Evolutionary conservation across 2,888 invertebrate genomes (phyloP).

Genomic region (Dorcus hopei): DNA sequence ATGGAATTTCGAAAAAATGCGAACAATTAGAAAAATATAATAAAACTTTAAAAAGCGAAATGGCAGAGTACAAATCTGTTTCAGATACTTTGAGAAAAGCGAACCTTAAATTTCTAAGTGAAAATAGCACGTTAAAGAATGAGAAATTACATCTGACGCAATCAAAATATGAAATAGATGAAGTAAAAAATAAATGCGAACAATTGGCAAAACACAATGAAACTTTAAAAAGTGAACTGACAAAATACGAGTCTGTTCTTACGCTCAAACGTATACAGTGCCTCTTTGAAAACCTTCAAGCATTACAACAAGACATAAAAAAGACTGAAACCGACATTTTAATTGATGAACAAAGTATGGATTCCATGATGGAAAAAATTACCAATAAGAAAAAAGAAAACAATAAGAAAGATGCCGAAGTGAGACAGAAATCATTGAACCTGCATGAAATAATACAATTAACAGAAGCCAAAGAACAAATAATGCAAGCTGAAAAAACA

Average conservation of each 20-base stretch:
- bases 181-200: conserved; percentile 8
- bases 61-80: not conserved
- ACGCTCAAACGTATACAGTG: conserved; percentile 9
- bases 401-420: too few relatives aligned
- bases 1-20: not conserved
- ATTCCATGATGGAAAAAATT: too few relatives aligned
- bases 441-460: too few relatives aligned
- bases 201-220: conserved; percentile 3
- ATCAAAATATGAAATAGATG: conserved; percentile 9
- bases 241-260: conserved; percentile 10
- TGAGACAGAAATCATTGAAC: too few relatives aligned
- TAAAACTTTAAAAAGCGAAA: conserved; percentile 2
- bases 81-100: too few relatives aligned
- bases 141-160: not conserved
- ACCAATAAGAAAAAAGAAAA: too few relatives aligned
- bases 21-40: conserved; percentile 4
- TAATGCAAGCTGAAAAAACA: too few relatives aligned
- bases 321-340: not conserved
- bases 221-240: conserved; percentile 4
- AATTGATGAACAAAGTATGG: too few relatives aligned
- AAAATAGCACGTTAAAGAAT: not conserved
- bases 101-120: too few relatives aligned
- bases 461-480: too few relatives aligned
- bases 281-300: conserved; percentile 3
- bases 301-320: conserved; percentile 3